Conservation (phyloP, 2,797 vertebrate genomes). For the Gambelia wislizenii region DNA sequence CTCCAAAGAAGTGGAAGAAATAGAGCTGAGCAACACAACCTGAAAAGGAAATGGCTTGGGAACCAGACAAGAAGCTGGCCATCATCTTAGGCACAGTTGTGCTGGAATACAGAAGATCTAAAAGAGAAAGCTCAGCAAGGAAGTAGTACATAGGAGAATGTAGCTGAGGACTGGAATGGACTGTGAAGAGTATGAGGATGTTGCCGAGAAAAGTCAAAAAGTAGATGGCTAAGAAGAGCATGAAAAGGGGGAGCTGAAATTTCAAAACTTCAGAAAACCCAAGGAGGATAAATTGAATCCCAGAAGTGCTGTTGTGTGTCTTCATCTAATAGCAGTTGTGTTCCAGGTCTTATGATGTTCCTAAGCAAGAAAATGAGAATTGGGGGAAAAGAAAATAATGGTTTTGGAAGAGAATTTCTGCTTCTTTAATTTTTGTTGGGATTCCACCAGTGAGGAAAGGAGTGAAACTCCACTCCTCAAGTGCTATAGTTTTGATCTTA, state of each 20-base stretch:
- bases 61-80: constrained; percentile 43
- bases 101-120: constrained; percentile 50
- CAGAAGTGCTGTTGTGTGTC: neutral
- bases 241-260: constrained; percentile 20
- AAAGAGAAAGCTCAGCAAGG: constrained; percentile 31
- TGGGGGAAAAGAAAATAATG: neutral
- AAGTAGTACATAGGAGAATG: constrained; percentile 32
- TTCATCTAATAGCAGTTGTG: neutral
- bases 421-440: neutral
- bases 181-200: constrained; percentile 42
- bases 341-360: neutral
- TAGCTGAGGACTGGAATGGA: constrained; percentile 1
- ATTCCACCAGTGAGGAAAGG: no score
- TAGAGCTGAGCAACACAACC: constrained; percentile 52
- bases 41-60: constrained; percentile 40
- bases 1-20: constrained; percentile 55
- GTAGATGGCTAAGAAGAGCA: constrained; percentile 29
- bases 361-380: neutral
- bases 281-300: constrained; percentile 29
- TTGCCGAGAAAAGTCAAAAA: constrained; percentile 27
- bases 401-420: neutral
- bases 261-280: neutral
- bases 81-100: constrained; percentile 63
- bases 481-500: neutral
- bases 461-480: neutral